Conservation (phyloP, 2,888 invertebrate species). For the Amphipyra berbera region DNA sequence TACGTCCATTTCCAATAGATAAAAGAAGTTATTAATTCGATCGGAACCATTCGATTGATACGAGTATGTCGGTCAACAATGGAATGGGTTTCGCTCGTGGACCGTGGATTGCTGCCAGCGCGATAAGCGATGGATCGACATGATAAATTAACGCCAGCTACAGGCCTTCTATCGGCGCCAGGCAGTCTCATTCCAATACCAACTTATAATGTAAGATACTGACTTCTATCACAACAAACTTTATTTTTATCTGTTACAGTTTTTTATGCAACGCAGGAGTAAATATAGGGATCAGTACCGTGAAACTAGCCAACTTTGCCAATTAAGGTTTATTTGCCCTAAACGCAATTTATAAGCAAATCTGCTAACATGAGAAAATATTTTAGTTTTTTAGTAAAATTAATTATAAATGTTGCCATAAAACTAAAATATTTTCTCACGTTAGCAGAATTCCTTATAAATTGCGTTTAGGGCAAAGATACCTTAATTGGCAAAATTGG, state of each 20-base stretch:
- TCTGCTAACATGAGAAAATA: too few species aligned
- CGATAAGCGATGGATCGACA: slow-evolving; percentile 62
- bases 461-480: too few species aligned
- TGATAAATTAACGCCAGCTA: slow-evolving; percentile 69
- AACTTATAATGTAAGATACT: slow-evolving; percentile 29
- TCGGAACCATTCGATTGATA: slow-evolving; percentile 21
- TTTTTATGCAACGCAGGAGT: neutral
- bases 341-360: too few species aligned
- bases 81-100: slow-evolving; percentile 44
- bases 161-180: slow-evolving; percentile 69
- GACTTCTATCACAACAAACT: slow-evolving; percentile 17
- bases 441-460: too few species aligned
- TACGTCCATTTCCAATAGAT: slow-evolving; percentile 2
- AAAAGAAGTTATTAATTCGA: slow-evolving; percentile 28
- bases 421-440: too few species aligned
- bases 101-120: slow-evolving; percentile 61
- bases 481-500: too few species aligned
- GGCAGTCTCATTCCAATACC: slow-evolving; percentile 66
- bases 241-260: slow-evolving; percentile 15
- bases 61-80: slow-evolving; percentile 52
- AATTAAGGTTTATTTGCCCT: too few species aligned
- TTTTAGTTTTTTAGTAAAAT: too few species aligned
- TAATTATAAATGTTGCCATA: too few species aligned
- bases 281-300: too few species aligned
- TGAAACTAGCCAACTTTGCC: too few species aligned